Base-by-base conservation (phyloP, 1,140 invertebrate genomes). In the Heterodera carotae region DNA sequence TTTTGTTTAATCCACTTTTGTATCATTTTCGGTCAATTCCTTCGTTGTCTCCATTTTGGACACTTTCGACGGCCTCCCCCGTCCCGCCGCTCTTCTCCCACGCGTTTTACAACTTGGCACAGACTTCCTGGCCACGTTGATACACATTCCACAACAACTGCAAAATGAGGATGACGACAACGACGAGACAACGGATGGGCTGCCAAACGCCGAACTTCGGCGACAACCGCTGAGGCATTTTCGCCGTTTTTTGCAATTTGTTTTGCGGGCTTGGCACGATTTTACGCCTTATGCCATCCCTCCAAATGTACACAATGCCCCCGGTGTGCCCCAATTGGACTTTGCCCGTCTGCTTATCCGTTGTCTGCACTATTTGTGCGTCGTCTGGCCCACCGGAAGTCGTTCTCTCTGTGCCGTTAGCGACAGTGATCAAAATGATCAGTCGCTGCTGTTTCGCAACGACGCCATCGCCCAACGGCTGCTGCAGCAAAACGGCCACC, bases 11-110 rank as follows among this genome's bases (percentile, higher is more conserved):
- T n/a, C n/a, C n/a, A n/a, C n/a, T n/a, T n/a, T n/a, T n/a, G n/a
- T n/a, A n/a, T 18, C 15, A 68, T 67, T 75, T 75, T 34, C 2
- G 72, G 69, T 77, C 4, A 78, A 77, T 53, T 78, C 76, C 12
- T 77, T 77, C 64, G 34, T 77, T 22, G 22, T 12, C 27, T 53
- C 36, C n/a, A 31, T 34, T 43, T 59, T 79, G 39, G 31, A 77
- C 10, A 77, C 76, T 29, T 78, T 77, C 31, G 31, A 39, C 12
- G 43, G 33, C 0, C 60, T 77, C 25, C 10, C 39, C 29, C 48
- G 12, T 18, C 27, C 34, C 10, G 39, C 62, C 62, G 29, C 27
- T 34, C 33, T 34, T 15, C 12, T 34, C 25, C 0, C 62, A 12
- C 10, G 22, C 62, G 15, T 29, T 66, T 29, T 27, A 10, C 27